A percentile compares a stretch with the other conserved stretches of the same genome.
Evolutionary conservation across 2,797 vertebrate genomes (phyloP).

Genomic region (Falco naumanni): DNA sequence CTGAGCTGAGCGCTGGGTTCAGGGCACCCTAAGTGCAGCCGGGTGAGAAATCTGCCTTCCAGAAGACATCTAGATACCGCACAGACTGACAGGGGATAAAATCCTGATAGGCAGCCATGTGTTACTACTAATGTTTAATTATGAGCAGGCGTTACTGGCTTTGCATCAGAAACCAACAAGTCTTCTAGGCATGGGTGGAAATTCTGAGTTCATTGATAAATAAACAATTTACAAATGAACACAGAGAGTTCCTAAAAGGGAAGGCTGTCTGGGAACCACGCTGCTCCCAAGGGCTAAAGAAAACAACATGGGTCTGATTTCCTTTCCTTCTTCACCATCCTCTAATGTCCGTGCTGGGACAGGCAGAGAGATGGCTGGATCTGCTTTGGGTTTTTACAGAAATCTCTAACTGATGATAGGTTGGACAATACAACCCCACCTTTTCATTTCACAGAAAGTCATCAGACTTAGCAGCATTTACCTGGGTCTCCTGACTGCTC

Average conservation of each 20-base stretch:
- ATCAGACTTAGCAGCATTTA: background rate
- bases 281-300: background rate
- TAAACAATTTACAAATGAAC: background rate
- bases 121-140: conserved; percentile 64
- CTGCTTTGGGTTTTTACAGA: background rate
- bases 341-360: background rate
- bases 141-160: conserved; percentile 62
- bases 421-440: background rate
- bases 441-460: background rate
- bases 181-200: conserved; percentile 5
- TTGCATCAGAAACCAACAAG: conserved; percentile 10
- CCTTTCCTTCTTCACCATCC: background rate
- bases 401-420: background rate
- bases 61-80: background rate
- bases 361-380: background rate
- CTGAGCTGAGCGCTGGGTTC: background rate
- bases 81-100: background rate
- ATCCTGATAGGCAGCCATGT: conserved; percentile 46
- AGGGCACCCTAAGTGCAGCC: background rate
- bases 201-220: conserved; percentile 22
- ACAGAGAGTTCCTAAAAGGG: background rate
- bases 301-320: background rate
- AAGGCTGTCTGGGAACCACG: background rate
- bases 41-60: background rate
- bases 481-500: background rate